A percentile compares a stretch with the other conserved stretches of the same genome.
Evolutionary conservation across 2,113 vertebrate species (phyloP).

Genomic region (Monarcha castaneiventris): DNA sequence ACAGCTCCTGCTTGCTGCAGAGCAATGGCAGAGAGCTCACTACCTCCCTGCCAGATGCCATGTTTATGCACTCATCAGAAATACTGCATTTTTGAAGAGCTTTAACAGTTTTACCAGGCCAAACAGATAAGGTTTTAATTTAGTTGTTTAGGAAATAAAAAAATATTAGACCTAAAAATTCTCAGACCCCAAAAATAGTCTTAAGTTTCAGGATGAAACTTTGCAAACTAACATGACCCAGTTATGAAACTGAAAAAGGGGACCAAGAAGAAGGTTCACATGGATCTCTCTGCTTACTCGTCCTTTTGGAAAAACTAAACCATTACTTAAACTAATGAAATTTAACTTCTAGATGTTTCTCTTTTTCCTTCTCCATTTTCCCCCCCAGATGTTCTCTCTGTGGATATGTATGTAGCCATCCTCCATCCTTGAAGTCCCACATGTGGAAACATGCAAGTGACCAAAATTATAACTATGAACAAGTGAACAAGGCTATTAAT

Average conservation of each 20-base stretch:
- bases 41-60: not conserved
- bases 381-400: conserved; percentile 89
- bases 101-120: not conserved
- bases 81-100: not conserved
- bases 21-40: not conserved
- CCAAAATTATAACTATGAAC: conserved; percentile 98
- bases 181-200: not conserved
- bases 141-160: not conserved
- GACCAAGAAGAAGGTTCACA: not conserved
- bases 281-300: not conserved
- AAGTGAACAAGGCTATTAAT: conserved; percentile 97
- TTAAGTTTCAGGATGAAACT: not conserved
- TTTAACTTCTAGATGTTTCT: not conserved
- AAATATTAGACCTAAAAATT: not conserved
- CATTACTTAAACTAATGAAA: not conserved
- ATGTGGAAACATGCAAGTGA: conserved; percentile 99
- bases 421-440: conserved; percentile 95
- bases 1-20: not conserved
- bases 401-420: conserved; percentile 97
- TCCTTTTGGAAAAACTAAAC: not conserved
- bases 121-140: not conserved
- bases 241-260: not conserved
- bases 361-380: not conserved
- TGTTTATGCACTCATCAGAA: not conserved
- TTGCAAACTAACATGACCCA: not conserved